phyloP scores from a whole-genome alignment of 2,888 invertebrate genomes.

The Pterostichus madidus region DNA sequence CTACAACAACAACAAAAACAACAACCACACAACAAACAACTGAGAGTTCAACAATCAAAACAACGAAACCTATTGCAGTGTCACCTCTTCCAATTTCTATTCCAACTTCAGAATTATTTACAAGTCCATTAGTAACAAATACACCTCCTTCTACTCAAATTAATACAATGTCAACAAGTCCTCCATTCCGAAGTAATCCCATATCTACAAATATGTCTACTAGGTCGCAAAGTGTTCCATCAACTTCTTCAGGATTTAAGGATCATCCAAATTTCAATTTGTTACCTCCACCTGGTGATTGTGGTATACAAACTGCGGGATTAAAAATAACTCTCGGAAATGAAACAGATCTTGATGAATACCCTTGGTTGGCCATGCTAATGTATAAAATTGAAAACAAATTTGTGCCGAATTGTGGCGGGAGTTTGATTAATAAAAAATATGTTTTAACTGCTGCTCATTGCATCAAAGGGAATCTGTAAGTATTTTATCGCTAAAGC shows the following conservation, averaged over 20 bases:
- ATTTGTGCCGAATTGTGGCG: constrained; percentile 75
- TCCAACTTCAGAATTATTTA: neutral
- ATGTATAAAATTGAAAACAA: constrained; percentile 74
- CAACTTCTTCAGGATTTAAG: neutral
- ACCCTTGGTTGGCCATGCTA: constrained; percentile 80
- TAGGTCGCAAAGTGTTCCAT: too few species aligned
- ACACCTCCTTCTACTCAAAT: neutral
- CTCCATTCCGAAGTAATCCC: neutral
- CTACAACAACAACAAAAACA: constrained; percentile 2
- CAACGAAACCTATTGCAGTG: neutral
- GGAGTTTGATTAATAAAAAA: constrained; percentile 78
- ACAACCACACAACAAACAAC: neutral
- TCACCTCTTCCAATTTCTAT: neutral
- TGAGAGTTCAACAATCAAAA: neutral
- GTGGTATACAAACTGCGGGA: constrained; percentile 72
- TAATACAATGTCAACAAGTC: constrained; percentile 1
- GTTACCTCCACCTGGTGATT: constrained; percentile 69
- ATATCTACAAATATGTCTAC: too few species aligned
- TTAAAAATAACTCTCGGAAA: constrained; percentile 75
- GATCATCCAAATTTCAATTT: constrained; percentile 48
- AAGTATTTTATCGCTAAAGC: neutral
- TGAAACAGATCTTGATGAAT: constrained; percentile 78
- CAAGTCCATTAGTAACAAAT: neutral
- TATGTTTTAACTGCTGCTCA: constrained; percentile 81
- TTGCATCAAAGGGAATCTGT: constrained; percentile 73